Base-by-base conservation (phyloP, 2,113 vertebrate genomes). In the Hemiscyllium ocellatum region DNA sequence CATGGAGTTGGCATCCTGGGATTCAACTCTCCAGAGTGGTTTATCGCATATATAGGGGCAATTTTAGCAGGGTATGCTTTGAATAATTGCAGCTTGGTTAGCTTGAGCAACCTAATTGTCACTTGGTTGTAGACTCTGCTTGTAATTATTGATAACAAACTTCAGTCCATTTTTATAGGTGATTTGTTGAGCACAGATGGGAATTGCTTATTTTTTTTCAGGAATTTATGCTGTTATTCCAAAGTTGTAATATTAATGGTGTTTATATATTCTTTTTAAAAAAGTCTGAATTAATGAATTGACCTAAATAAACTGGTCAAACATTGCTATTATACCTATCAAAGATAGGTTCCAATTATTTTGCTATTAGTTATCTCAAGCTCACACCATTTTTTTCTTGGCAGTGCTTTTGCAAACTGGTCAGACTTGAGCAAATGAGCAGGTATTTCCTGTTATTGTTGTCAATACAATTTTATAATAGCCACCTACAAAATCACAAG, bases 1-100 rank as follows among this genome's bases (percentile, higher is more conserved):
- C 98, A 99, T 0, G 98, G 98, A 0, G 99, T 99, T 0, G 98
- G 99, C 52, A 99, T 99, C 96, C 96, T 99, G 96, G 99, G 99
- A 19, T 99, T 98, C 96, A 99, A 99, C 97, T 98, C 99, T 0
- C 69, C 96, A 0, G 98, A 99, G 97, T 99, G 99, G 99, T 98
- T 99, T 95, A 97, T 99, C 3, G 95, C 98, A 0, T 98, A 99
- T 96, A 96, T 99, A 0, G 99, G 97, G 5, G 97, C 98, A 17
- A 98, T 99, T 96, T 94, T 99, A 20, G 99, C 99, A 2, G 99
- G 99, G 99, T 99, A 97, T 83, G 29, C 86, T 22, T 52, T 50
- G 12, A 26, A 37, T 42, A 87, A 87, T 12, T 50, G 1, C 24
- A 50, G 50, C 47, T 1, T 10, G 29, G 50, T 89, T 47, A 89